These are phyloP conservation scores for Axis porcinus DNA, from an alignment of 2,113 vertebrate species.

Conservation along the genomic window DNA sequence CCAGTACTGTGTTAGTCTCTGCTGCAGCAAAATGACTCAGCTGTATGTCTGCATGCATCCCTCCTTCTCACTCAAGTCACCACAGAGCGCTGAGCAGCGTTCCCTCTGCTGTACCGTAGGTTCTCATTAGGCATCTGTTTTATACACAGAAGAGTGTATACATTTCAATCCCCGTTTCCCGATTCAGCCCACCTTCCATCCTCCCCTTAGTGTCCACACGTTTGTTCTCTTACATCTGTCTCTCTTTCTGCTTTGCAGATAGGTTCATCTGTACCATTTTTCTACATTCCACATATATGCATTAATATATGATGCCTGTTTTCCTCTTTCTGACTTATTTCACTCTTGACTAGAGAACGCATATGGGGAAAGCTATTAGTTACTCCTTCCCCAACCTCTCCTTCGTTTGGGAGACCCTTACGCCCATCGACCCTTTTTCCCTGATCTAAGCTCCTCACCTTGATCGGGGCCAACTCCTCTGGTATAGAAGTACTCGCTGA, in stretches of 20 bases:
- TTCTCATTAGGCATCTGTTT: neutral
- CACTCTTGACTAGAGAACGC: neutral
- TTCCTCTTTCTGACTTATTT: neutral
- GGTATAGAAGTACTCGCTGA: neutral
- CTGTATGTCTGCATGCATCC: neutral
- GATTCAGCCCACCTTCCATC: neutral
- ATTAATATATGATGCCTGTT: neutral
- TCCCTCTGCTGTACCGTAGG: neutral
- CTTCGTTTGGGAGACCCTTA: neutral
- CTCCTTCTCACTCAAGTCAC: neutral
- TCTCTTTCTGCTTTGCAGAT: neutral
- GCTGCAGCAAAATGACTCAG: neutral
- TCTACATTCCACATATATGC: neutral
- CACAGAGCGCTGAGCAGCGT: neutral
- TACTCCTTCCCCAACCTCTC: fast-evolving
- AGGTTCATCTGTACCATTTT: neutral
- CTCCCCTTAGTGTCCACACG: neutral
- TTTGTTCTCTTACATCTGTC: neutral
- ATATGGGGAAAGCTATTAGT: neutral
- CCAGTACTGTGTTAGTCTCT: neutral
- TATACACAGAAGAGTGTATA: neutral
- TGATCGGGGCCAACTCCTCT: neutral
- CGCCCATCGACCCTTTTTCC: neutral
- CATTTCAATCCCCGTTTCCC: neutral
- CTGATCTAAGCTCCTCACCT: neutral